Base-by-base conservation (phyloP, 1,140 invertebrate genomes). In the Ganaspis sp. region DNA sequence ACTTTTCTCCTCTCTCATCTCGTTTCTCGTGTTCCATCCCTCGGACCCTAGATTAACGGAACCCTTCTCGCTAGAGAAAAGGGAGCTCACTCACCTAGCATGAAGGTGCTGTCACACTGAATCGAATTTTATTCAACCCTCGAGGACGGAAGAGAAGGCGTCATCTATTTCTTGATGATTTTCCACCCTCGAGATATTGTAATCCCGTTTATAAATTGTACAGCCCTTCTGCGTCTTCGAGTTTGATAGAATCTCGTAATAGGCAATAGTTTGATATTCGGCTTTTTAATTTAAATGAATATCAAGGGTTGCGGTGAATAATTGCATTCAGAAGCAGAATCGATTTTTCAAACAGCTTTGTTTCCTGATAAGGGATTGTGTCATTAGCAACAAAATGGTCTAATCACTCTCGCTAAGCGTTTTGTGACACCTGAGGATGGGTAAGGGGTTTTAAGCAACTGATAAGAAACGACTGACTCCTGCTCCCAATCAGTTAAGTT, bases 11-110 rank as follows among this genome's bases (percentile, higher is more conserved):
- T 71, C 45, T 75, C 64, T 69, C 45, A 21, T 58, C 6, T 71
- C 54, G 54, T 72, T 72, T 77, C 75, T 64, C 54, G 23, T 64
- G 54, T 64, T 64, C 53, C 54, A 23, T 58, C 71, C 76, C 73
- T 79, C 76, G 87, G 88, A 90, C 85, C 85, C 87, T 86, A 90
- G 90, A 90, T 91, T 91, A 91, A 91, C 89, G 85, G 88, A 90
- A 90, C 89, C 87, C 87, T 88, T 87, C 82, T 84, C 81, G 79
- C 74, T 80, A 74, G 84, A 86, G 87, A 86, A 88, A 86, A n/a
- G 58, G 58, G 58, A 64, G 26, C 58, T 64, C 78, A 83, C 85
- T 86, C 87, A 89, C 87, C 86, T 88, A 89, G 81, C 80, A 77
- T 83, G 77, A 87, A 88, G 87, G 83, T 90, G 82, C 85, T 86